Conservation (phyloP, 2,888 invertebrate genomes). For the Julus scanicus region DNA sequence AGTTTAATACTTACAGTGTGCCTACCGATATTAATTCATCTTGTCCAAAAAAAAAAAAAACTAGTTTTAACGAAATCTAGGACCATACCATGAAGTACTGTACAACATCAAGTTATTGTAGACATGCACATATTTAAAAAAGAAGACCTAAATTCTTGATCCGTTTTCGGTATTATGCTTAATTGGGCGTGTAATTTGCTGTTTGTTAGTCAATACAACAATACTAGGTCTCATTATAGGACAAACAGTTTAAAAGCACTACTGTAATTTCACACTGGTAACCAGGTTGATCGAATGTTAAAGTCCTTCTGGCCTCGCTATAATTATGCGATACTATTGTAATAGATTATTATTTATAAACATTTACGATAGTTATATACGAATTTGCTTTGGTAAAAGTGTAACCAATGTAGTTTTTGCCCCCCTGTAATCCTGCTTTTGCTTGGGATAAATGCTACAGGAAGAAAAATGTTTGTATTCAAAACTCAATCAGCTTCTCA, state of each 20-base stretch:
- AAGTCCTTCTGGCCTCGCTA: not conserved
- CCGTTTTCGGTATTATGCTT: not conserved
- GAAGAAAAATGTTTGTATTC: constrained; percentile 1
- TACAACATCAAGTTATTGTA: not conserved
- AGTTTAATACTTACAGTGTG: not conserved
- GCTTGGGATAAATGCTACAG: not conserved
- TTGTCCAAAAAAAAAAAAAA: not conserved
- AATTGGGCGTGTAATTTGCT: not conserved
- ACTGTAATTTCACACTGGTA: not conserved
- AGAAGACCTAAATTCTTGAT: not conserved
- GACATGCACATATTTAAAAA: not conserved
- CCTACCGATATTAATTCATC: not conserved
- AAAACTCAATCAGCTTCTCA: not conserved
- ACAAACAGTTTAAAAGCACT: not conserved
- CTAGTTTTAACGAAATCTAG: not conserved
- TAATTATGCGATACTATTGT: not conserved
- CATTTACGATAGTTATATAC: not conserved
- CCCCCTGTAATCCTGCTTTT: not conserved
- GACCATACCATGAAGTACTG: not conserved
- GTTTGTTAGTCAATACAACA: not conserved
- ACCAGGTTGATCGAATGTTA: not conserved
- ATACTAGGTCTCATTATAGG: not conserved
- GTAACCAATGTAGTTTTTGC: not conserved
- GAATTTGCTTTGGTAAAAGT: not conserved
- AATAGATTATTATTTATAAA: not conserved